A percentile compares a stretch with the other conserved stretches of the same genome.
phyloP scores from a whole-genome alignment of 2,888 invertebrate genomes.

The Tetragonula carbonaria region DNA sequence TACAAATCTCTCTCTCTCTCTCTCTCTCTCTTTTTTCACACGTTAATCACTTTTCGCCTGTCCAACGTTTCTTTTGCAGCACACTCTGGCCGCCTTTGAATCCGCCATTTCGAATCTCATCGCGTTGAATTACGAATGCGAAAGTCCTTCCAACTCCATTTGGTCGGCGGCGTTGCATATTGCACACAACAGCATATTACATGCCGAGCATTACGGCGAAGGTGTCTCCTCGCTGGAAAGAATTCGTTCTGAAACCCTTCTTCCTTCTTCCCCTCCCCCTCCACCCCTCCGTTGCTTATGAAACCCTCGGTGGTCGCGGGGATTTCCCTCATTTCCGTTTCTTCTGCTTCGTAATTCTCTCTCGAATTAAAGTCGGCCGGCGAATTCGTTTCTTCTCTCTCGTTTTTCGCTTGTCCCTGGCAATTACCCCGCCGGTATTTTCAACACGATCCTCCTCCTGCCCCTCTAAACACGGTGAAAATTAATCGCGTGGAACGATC shows the following conservation, averaged over 20 bases:
- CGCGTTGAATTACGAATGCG: constrained; percentile 47
- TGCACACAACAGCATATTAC: constrained; percentile 52
- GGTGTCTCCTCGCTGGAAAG: constrained; percentile 43
- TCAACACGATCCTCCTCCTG: neutral
- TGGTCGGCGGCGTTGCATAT: constrained; percentile 44
- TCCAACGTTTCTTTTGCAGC: neutral
- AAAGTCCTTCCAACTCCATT: constrained; percentile 42
- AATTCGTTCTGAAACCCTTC: constrained; percentile 40
- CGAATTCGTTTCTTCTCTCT: neutral
- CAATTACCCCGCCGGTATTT: neutral
- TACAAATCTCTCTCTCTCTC: neutral
- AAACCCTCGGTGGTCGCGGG: constrained; percentile 30
- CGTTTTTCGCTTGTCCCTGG: neutral
- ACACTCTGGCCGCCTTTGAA: constrained; percentile 13
- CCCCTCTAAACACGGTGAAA: neutral
- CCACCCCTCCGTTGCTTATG: constrained; percentile 37
- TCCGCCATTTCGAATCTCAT: constrained; percentile 44
- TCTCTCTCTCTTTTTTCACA: neutral
- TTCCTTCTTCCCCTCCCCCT: neutral
- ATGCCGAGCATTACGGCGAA: constrained; percentile 43
- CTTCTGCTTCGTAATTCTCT: constrained; percentile 38
- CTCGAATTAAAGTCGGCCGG: constrained; percentile 42
- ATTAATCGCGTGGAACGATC: neutral
- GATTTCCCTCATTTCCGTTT: constrained; percentile 48
- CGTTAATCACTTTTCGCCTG: constrained; percentile 11